Conservation (phyloP, 2,797 vertebrate genomes). For the Eleutherodactylus coqui region DNA sequence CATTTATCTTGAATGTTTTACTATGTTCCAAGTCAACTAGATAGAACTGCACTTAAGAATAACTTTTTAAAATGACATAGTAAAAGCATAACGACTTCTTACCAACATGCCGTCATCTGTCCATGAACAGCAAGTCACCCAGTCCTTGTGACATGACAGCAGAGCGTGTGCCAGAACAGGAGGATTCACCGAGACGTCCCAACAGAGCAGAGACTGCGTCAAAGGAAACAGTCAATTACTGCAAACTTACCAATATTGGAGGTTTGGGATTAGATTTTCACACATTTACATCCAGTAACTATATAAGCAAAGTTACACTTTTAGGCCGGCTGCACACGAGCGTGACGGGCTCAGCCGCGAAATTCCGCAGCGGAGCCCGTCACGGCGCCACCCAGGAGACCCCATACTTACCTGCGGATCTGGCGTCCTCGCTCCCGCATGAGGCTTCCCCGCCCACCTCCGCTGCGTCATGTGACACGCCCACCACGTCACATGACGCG, state of each 20-base stretch:
- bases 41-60: neutral
- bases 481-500: too few species aligned
- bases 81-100: slow-evolving; percentile 49
- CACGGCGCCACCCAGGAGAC: too few species aligned
- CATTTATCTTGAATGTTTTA: neutral
- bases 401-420: too few species aligned
- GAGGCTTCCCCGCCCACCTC: too few species aligned
- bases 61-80: neutral
- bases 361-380: too few species aligned
- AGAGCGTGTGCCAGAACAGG: slow-evolving; percentile 71
- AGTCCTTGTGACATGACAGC: slow-evolving; percentile 82
- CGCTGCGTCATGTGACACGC: too few species aligned
- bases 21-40: neutral
- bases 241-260: neutral
- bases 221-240: neutral
- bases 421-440: too few species aligned
- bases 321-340: too few species aligned
- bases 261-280: neutral
- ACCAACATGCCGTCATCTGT: slow-evolving; percentile 73
- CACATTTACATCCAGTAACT: neutral
- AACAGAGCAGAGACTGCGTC: slow-evolving; percentile 81
- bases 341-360: too few species aligned
- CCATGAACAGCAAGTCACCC: slow-evolving; percentile 87
- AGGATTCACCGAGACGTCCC: slow-evolving; percentile 74
- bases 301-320: neutral